A percentile compares a stretch with the other conserved stretches of the same genome.
Evolutionary conservation across 2,888 invertebrate species (phyloP).

Genomic region (Orthosia gothica): DNA sequence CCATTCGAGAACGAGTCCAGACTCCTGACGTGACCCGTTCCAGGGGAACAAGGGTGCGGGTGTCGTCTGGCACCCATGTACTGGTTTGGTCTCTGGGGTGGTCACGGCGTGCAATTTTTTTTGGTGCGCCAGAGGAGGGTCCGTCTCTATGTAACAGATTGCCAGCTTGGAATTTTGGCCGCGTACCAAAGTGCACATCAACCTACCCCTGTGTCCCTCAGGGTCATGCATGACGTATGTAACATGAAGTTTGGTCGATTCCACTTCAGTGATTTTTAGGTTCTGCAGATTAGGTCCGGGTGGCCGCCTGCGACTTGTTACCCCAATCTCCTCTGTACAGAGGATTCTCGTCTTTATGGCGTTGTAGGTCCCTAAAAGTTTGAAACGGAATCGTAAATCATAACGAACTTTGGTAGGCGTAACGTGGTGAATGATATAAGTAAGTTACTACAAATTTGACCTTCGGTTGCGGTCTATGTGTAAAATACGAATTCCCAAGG

Average conservation of each 20-base stretch:
- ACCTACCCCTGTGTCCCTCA: not conserved
- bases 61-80: too few relatives aligned
- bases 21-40: too few relatives aligned
- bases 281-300: conserved; percentile 38
- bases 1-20: too few relatives aligned
- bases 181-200: conserved; percentile 34
- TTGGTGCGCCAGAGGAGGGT: too few relatives aligned
- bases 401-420: conserved; percentile 37
- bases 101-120: too few relatives aligned
- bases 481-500: not conserved
- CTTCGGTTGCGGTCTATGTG: not conserved
- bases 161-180: not conserved
- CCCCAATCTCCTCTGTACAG: conserved; percentile 14
- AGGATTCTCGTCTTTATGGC: conserved; percentile 13
- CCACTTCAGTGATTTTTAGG: conserved; percentile 47
- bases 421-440: conserved; percentile 33
- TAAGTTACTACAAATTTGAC: conserved; percentile 31
- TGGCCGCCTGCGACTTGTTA: conserved; percentile 33
- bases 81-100: too few relatives aligned
- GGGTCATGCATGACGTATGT: conserved; percentile 47
- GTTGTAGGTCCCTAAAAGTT: conserved; percentile 20
- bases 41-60: too few relatives aligned
- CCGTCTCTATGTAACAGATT: not conserved
- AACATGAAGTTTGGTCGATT: conserved; percentile 54
- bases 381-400: conserved; percentile 52